Conservation (phyloP, 1,140 invertebrate species). For the Ceratoteleas bidentatus region DNA sequence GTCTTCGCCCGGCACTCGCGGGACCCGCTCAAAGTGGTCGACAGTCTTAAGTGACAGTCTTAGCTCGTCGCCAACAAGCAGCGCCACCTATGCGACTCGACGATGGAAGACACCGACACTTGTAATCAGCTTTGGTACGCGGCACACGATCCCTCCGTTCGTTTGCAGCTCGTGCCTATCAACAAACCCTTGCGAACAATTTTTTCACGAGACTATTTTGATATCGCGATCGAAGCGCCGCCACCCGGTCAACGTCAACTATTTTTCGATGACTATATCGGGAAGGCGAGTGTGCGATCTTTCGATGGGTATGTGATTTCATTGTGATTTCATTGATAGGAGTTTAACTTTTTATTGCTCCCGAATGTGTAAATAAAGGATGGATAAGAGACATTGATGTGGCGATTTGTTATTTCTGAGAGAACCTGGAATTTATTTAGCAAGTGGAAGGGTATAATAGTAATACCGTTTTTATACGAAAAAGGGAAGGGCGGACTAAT, state of each 20-base stretch:
- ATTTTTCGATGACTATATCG: no score
- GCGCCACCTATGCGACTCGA: conserved; percentile 43
- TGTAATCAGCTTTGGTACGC: neutral
- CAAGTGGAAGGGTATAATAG: no score
- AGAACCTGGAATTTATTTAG: no score
- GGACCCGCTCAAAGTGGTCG: conserved; percentile 84
- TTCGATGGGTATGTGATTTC: conserved; percentile 4
- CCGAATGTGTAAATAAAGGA: conserved; percentile 11
- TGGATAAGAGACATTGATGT: neutral
- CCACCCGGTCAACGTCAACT: conserved; percentile 29
- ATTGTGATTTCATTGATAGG: conserved; percentile 4
- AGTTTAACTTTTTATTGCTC: neutral
- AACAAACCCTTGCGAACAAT: no score
- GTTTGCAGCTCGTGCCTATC: no score
- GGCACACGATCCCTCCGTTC: no score
- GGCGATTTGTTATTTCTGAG: no score
- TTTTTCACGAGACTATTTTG: no score
- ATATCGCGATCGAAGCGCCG: neutral
- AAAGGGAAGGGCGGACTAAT: neutral
- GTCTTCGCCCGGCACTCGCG: conserved; percentile 89
- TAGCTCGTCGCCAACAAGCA: neutral
- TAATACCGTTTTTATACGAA: no score
- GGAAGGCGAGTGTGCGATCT: neutral
- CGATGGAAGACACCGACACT: no score
- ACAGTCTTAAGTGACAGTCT: conserved; percentile 73